Conservation (phyloP, 2,888 invertebrate species). For the Heterodera filipjevi region DNA sequence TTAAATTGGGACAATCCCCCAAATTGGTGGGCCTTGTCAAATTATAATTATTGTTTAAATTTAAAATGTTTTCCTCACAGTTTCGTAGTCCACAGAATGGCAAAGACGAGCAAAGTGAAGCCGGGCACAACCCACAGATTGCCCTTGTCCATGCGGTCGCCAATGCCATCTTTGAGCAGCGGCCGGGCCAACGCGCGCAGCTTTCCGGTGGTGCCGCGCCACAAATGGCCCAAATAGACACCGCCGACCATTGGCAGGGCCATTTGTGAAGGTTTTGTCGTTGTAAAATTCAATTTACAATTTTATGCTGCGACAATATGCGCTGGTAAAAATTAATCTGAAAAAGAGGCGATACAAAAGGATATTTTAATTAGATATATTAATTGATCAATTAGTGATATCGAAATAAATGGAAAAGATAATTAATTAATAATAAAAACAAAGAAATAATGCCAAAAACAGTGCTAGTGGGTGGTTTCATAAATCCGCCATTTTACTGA, state of each 20-base stretch:
- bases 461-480: no score
- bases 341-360: background rate
- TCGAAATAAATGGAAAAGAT: no score
- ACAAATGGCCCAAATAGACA: constrained; percentile 30
- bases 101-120: constrained; percentile 40
- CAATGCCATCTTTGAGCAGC: constrained; percentile 39
- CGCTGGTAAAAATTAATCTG: background rate
- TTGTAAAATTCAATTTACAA: background rate
- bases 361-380: background rate
- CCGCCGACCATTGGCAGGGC: constrained; percentile 33
- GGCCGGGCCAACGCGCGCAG: constrained; percentile 34
- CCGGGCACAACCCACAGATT: constrained; percentile 42
- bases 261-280: constrained; percentile 12
- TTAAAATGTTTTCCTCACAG: constrained; percentile 21
- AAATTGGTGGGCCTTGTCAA: no score
- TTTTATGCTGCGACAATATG: background rate
- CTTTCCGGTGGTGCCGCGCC: constrained; percentile 27
- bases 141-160: constrained; percentile 40
- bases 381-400: no score
- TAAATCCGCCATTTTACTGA: no score
- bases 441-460: no score
- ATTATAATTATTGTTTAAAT: no score
- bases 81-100: constrained; percentile 39
- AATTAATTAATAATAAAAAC: no score
- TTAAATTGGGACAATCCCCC: no score